Base-by-base conservation (phyloP, 2,888 invertebrate genomes). In the Chesias legatella region DNA sequence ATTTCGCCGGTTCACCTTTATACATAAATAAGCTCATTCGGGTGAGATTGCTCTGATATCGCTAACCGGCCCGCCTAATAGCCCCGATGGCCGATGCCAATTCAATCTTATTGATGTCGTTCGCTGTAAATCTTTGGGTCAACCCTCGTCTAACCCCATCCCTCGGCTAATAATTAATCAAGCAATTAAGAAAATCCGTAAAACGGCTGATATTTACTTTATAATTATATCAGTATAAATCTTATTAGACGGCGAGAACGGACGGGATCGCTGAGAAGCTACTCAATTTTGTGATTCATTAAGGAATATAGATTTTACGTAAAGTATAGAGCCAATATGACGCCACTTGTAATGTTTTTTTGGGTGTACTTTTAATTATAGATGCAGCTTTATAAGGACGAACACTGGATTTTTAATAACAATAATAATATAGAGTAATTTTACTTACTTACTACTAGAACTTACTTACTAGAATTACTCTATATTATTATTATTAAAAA, bases 61-160 rank as follows among this genome's bases (percentile, higher is more conserved):
- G 63, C 73, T 84, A 82, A 84, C 83, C 81, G 82, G 75, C 58
- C 53, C 53, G 61, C 66, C 75, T 82, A 82, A 83, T 81, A 73
- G 78, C 73, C 68, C 62, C 72, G 80, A 80, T 78, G 78, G 80
- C 72, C 73, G 69, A 61, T 69, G 72, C 78, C 84, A 84, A 86
- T 86, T 84, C 83, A 73, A 65, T 70, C 72, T 79, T 84, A 85
- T 85, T 81, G 86, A 83, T 82, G 84, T 82, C 82, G 72, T 61
- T 61, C 67, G 60, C 68, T 68, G 71, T 73, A 67, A 71, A 78
- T 82, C 80, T 78, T 70, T 63, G 65, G 53, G 58, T 53, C 75
- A 75, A 83, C 85, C 84, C 85, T 82, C 77, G 74, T 83, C 83
- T 79, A 81, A 84, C 83, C 83, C 81, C 74, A 74, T 79, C 76